Evolutionary conservation across 2,888 invertebrate species (phyloP).

Genomic region (Acleris literana): DNA sequence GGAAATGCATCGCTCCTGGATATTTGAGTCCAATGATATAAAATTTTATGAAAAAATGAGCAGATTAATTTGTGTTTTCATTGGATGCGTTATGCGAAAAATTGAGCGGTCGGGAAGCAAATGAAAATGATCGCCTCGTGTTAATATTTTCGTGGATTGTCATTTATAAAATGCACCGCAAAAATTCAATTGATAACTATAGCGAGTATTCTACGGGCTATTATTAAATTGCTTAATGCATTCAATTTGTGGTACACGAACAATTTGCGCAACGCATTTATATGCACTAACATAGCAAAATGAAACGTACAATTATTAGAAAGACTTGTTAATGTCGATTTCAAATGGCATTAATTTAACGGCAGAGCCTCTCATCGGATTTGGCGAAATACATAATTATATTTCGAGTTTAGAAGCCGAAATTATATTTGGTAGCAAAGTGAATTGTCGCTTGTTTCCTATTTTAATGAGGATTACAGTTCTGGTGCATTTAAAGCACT

Average conservation of each 20-base stretch:
- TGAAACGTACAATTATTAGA: constrained; percentile 14
- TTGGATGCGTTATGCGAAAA: constrained; percentile 81
- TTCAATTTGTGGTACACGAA: constrained; percentile 3
- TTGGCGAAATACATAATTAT: constrained; percentile 68
- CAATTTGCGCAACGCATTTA: constrained; percentile 6
- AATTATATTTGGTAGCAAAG: constrained; percentile 77
- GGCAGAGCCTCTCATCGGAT: constrained; percentile 49
- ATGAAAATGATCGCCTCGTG: constrained; percentile 76
- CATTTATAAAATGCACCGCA: constrained; percentile 54
- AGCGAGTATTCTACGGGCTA: constrained; percentile 41
- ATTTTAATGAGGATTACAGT: constrained; percentile 82
- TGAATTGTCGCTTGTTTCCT: constrained; percentile 78
- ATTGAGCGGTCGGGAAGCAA: constrained; percentile 74
- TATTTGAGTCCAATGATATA: constrained; percentile 78
- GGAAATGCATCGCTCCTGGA: constrained; percentile 71
- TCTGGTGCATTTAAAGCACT: constrained; percentile 80
- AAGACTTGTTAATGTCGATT: constrained; percentile 16
- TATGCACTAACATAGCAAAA: neutral
- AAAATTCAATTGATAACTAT: constrained; percentile 37
- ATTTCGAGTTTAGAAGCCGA: constrained; percentile 74
- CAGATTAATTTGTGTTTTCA: constrained; percentile 82
- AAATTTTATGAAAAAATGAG: constrained; percentile 82
- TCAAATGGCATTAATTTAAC: constrained; percentile 24
- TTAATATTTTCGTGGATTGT: constrained; percentile 69
- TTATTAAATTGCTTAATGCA: constrained; percentile 20